Conservation (phyloP, 2,888 invertebrate genomes). For the Polydrusus cervinus region DNA sequence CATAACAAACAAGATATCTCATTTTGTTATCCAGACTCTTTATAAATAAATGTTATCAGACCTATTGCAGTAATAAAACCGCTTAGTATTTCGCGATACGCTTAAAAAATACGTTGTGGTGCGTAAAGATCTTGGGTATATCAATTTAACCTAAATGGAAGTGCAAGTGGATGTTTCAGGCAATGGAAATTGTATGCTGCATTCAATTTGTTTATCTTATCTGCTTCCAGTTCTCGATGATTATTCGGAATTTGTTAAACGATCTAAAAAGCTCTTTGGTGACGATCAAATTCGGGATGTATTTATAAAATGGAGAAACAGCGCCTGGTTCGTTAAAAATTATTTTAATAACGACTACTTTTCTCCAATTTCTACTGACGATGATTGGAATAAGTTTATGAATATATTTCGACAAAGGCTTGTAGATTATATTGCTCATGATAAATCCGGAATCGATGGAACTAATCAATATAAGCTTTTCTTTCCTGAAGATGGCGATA, state of each 20-base stretch:
- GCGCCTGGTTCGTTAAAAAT: not conserved
- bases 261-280: constrained; percentile 2
- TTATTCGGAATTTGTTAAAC: not conserved
- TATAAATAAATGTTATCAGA: not conserved
- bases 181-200: constrained; percentile 10
- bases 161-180: not conserved
- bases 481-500: not conserved
- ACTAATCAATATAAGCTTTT: constrained; percentile 1
- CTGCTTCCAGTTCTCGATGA: not conserved
- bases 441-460: not conserved
- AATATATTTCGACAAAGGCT: not conserved
- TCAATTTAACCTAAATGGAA: not conserved
- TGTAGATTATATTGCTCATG: not conserved
- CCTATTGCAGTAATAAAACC: too few species aligned
- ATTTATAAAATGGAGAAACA: not conserved
- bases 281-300: not conserved
- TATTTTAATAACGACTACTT: not conserved
- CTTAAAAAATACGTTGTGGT: too few species aligned
- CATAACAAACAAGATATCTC: too few species aligned
- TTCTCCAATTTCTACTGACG: not conserved
- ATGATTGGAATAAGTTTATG: not conserved
- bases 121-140: too few species aligned
- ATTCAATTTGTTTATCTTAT: constrained; percentile 10
- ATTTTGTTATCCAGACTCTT: too few species aligned
- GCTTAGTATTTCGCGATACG: too few species aligned